Conservation (phyloP, 1,140 invertebrate species). For the Bombus confusus region DNA sequence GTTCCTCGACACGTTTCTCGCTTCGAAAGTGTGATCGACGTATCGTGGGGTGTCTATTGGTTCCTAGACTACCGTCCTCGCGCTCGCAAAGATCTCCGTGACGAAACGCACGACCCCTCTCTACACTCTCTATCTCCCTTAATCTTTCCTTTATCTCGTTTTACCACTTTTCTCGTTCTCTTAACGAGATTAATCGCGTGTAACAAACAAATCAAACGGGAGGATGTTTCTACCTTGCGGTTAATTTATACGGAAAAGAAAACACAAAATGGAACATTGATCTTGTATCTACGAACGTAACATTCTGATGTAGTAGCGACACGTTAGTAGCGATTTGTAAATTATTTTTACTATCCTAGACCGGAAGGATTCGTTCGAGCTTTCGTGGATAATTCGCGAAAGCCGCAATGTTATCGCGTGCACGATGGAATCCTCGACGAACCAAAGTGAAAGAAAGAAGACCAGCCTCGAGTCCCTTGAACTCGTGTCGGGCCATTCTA, state of each 20-base stretch:
- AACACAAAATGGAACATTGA: neutral
- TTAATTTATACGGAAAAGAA: conserved; percentile 10
- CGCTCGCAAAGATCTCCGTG: conserved; percentile 53
- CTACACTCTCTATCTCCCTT: neutral
- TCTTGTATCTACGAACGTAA: conserved; percentile 39
- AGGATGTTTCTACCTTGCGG: neutral
- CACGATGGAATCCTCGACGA: conserved; percentile 23
- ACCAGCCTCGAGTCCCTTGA: conserved; percentile 30
- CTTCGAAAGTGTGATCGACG: neutral
- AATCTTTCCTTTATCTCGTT: neutral
- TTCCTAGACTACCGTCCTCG: conserved; percentile 66
- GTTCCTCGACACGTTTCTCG: conserved; percentile 54
- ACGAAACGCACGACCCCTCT: conserved; percentile 32
- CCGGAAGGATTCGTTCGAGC: neutral
- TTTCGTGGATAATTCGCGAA: neutral
- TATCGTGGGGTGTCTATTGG: conserved; percentile 55
- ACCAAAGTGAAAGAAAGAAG: conserved; percentile 16
- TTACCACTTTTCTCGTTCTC: neutral
- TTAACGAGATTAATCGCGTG: neutral
- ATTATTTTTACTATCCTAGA: conserved; percentile 46
- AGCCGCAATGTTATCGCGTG: too few species aligned
- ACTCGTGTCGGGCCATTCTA: conserved; percentile 27
- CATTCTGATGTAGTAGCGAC: conserved; percentile 45
- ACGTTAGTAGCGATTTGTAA: conserved; percentile 50
- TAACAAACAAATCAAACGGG: neutral